Conservation (phyloP, 2,888 invertebrate genomes). For the Ophonus ardosiacus region DNA sequence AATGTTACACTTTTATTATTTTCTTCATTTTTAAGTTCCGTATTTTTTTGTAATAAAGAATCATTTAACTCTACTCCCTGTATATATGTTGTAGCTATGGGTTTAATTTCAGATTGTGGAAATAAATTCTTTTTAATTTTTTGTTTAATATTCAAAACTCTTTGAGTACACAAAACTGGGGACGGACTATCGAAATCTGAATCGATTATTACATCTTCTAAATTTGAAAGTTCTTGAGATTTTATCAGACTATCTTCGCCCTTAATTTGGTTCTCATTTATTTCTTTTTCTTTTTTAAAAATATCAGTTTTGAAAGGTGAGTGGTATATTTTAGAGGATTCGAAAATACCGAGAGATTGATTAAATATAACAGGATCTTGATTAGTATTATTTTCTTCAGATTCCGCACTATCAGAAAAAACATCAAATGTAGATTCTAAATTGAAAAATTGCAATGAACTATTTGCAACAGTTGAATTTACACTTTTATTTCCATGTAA, state of each 20-base stretch:
- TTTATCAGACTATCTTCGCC: not conserved
- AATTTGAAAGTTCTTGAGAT: not conserved
- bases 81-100: not conserved
- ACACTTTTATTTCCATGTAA: not conserved
- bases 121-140: constrained; percentile 40
- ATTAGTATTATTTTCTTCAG: not conserved
- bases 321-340: constrained; percentile 34
- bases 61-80: not conserved
- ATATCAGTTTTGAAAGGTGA: not conserved
- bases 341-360: constrained; percentile 34
- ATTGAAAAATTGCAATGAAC: constrained; percentile 28
- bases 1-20: too few relatives aligned
- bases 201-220: constrained; percentile 19
- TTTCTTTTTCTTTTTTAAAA: not conserved
- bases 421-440: constrained; percentile 35
- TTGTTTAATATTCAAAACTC: not conserved
- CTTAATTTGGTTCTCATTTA: not conserved
- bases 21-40: too few relatives aligned
- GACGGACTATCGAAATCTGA: constrained; percentile 37
- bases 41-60: not conserved
- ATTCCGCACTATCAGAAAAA: constrained; percentile 42
- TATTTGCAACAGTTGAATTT: not conserved
- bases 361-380: constrained; percentile 46
- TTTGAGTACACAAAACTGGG: constrained; percentile 14
- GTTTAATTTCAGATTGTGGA: not conserved